Base-by-base conservation (phyloP, 2,888 invertebrate species). In the Venustoraphidia nigricollis region DNA sequence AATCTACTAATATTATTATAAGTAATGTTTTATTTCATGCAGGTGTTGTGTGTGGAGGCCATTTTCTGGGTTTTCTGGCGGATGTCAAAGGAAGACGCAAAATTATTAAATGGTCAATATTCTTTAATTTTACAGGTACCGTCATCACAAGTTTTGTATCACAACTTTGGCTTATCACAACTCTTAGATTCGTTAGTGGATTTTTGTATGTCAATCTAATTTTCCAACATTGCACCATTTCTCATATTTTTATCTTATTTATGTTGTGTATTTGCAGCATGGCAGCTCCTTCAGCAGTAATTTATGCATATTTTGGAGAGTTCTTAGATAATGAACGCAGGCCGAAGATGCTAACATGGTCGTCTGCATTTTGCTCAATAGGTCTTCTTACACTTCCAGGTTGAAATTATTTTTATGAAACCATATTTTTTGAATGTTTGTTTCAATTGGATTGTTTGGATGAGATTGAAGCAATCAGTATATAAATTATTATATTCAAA, bases 1-100 rank as follows among this genome's bases (percentile, higher is more conserved):
- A n/a, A n/a, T n/a, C n/a, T n/a, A n/a, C n/a, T n/a, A n/a, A n/a
- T n/a, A n/a, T n/a, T n/a, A 27, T 27, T 27, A 27, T 27, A 27
- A 27, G 5, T 6, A 27, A 6, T 6, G 5, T 27, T 27, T 27
- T 27, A 27, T 27, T 27, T 27, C 34, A 9, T 51, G 5, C 53
- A 68, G 71, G 71, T 14, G 74, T 76, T 55, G 66, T 76, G 41
- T 57, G 69, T n/a, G 71, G 73, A 36, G 76, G 76, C 1, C 72
- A 75, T 56, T 60, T 75, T 40, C 77, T 75, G 76, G 77, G 77
- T 5, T 73, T 71, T 54, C 55, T 77, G 10, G 73, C 75, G 1
- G 77, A 77, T 56, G 71, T 71, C 0, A 63, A 62, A 49, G 77
- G 77, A 5, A 60, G 75, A 10, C 66, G 67, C 52, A 67, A 65